phyloP scores from a whole-genome alignment of 2,113 vertebrate species.

The Podilymbus podiceps region DNA sequence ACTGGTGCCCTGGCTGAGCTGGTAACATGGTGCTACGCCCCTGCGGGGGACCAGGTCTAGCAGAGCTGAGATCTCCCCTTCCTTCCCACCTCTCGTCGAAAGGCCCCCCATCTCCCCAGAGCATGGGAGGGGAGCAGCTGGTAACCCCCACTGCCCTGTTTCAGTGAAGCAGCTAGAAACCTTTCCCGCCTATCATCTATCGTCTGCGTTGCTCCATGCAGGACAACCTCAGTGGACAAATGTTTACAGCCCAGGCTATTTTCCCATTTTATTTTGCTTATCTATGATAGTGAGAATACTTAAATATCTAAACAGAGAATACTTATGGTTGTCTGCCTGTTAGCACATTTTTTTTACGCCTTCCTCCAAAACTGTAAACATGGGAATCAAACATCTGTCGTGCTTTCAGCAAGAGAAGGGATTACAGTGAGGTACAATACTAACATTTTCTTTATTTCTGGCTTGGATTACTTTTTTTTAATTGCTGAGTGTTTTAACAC shows the following conservation, averaged over 20 bases:
- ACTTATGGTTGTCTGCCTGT: not conserved
- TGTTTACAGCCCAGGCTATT: not conserved
- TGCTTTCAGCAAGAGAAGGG: not conserved
- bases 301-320: conserved; percentile 30
- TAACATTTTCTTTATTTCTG: not conserved
- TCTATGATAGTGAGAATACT: not conserved
- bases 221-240: not conserved
- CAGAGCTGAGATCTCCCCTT: not conserved
- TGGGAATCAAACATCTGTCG: conserved; percentile 29
- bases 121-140: not conserved
- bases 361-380: conserved; percentile 31
- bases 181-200: not conserved
- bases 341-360: not conserved
- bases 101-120: rapidly evolving
- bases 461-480: not conserved
- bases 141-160: not conserved
- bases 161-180: not conserved
- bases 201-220: not conserved
- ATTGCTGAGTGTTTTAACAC: not conserved
- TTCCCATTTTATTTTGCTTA: not conserved
- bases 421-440: not conserved
- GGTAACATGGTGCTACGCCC: not conserved
- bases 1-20: not conserved
- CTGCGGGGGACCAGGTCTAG: not conserved
- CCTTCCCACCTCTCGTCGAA: not conserved